Percentiles rank a stretch among this genome's conserved stretches.
phyloP scores from a whole-genome alignment of 37 sponge, comb jelly and placozoan genomes.

The Lycopodina hypogea region DNA sequence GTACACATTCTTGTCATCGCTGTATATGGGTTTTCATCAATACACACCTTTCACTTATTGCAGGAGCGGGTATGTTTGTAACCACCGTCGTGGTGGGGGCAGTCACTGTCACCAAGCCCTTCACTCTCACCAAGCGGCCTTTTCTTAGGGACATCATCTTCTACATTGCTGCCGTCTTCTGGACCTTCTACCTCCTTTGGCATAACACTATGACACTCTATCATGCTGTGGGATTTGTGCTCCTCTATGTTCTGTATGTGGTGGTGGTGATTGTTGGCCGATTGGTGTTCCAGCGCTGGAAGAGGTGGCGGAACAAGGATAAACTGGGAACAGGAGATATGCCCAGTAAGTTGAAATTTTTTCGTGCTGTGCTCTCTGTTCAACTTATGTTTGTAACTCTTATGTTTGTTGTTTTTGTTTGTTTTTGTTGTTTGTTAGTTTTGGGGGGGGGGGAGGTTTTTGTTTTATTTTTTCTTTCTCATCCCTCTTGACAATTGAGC shows the following conservation, averaged over 20 bases:
- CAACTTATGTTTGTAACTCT: neutral
- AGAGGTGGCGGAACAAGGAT: constrained; percentile 36
- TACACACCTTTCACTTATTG: neutral
- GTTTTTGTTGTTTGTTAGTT: too few species aligned
- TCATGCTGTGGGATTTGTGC: constrained; percentile 78
- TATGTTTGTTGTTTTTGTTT: too few species aligned
- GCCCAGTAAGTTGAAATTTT: constrained; percentile 38
- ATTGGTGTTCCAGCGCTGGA: constrained; percentile 70
- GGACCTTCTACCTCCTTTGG: constrained; percentile 89
- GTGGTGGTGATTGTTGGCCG: constrained; percentile 88
- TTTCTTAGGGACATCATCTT: constrained; percentile 94
- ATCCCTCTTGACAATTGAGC: neutral
- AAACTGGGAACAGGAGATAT: constrained; percentile 55
- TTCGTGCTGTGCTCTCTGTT: neutral
- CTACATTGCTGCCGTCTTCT: constrained; percentile 80
- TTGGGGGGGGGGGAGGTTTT: too few species aligned
- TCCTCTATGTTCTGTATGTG: constrained; percentile 82
- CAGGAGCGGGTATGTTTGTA: constrained; percentile 98
- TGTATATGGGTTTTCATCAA: too few species aligned
- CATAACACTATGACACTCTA: constrained; percentile 47
- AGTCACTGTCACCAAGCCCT: constrained; percentile 70
- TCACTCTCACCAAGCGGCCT: constrained; percentile 84
- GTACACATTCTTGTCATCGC: too few species aligned
- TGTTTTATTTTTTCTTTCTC: too few species aligned
- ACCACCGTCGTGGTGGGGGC: constrained; percentile 89